These are phyloP conservation scores for Drosophila mauritiana DNA, from an alignment of 1,140 invertebrate species.

Conservation along the genomic window DNA sequence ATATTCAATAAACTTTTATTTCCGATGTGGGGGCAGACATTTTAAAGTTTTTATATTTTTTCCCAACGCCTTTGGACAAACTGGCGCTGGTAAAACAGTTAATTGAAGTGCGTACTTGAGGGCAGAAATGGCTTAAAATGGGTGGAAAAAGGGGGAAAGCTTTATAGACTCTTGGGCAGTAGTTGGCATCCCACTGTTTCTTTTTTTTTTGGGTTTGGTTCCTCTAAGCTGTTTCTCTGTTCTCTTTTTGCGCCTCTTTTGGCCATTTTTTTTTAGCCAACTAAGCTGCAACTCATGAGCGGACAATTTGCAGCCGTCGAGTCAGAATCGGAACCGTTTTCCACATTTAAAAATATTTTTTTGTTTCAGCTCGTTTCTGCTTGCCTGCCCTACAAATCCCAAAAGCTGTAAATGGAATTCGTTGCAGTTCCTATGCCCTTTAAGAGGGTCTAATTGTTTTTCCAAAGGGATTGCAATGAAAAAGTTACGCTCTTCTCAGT, in stretches of 20 bases:
- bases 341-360: conserved; percentile 37
- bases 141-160: conserved; percentile 8
- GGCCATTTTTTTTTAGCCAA: neutral
- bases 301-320: conserved; percentile 38
- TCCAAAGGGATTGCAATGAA: too few relatives aligned
- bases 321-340: conserved; percentile 12
- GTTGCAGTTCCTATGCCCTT: conserved; percentile 22
- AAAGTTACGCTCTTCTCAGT: too few relatives aligned
- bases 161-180: conserved; percentile 41
- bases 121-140: conserved; percentile 17
- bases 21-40: conserved; percentile 24
- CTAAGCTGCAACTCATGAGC: conserved; percentile 53
- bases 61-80: conserved; percentile 27
- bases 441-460: neutral
- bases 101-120: conserved; percentile 51
- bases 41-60: conserved; percentile 38
- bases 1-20: conserved; percentile 61
- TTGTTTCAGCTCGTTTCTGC: conserved; percentile 28
- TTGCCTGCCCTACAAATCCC: conserved; percentile 27
- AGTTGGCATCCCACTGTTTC: conserved; percentile 26
- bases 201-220: conserved; percentile 5
- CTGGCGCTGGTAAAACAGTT: conserved; percentile 53
- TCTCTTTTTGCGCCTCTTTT: neutral
- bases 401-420: conserved; percentile 40
- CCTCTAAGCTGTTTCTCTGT: conserved; percentile 18